These are phyloP conservation scores for Mobula birostris DNA, from an alignment of 2,113 vertebrate genomes.

Conservation along the genomic window DNA sequence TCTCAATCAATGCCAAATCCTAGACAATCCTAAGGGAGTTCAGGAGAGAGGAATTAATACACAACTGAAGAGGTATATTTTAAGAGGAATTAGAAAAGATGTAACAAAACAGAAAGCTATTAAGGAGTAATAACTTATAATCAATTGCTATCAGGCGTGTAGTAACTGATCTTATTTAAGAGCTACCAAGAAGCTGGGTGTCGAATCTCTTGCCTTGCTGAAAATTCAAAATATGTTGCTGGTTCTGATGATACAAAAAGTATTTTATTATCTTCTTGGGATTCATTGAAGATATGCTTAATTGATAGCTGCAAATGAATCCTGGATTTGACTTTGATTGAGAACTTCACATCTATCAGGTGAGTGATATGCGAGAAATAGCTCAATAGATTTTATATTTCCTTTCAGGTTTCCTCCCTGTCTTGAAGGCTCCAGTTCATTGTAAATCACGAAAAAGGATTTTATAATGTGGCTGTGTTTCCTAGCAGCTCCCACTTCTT, in stretches of 20 bases:
- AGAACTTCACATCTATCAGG: neutral
- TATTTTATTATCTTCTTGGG: neutral
- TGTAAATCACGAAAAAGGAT: no score
- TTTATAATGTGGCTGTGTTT: no score
- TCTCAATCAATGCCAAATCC: conserved; percentile 19
- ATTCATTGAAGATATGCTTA: neutral
- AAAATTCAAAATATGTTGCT: neutral
- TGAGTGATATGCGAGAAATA: neutral
- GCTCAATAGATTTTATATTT: conserved; percentile 4
- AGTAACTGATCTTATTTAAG: neutral
- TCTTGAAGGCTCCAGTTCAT: no score
- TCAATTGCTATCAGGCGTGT: no score
- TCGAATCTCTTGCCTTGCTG: neutral
- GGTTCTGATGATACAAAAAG: neutral
- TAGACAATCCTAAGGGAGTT: no score
- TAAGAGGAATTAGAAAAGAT: no score
- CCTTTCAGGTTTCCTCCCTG: neutral
- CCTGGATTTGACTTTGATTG: neutral
- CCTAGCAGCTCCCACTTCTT: no score
- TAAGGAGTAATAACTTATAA: no score
- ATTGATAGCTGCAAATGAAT: neutral
- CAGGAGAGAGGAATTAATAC: no score
- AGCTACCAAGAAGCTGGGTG: neutral
- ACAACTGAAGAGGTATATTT: no score
- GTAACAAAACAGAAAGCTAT: no score